Conservation (phyloP, 1,140 invertebrate species). For the Alviniconcha marisindica region DNA sequence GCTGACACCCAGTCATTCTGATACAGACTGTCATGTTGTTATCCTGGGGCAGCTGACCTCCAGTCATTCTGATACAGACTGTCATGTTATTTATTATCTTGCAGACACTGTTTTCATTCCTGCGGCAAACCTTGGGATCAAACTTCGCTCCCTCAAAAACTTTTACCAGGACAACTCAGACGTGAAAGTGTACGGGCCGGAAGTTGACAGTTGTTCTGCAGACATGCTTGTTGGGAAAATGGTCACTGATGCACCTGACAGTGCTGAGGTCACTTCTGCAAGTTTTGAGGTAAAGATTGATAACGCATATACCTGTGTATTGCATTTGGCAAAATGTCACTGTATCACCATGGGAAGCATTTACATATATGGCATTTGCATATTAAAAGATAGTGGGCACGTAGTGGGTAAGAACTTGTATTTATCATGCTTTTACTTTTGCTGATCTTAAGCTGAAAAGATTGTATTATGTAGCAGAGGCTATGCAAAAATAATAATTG, state of each 20-base stretch:
- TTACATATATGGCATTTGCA: no score
- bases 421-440: no score
- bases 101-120: slow-evolving; percentile 57
- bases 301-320: neutral
- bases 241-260: neutral
- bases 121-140: slow-evolving; percentile 15
- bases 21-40: no score
- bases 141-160: slow-evolving; percentile 46
- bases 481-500: no score
- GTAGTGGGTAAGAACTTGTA: no score
- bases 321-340: neutral
- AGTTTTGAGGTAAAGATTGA: slow-evolving; percentile 24
- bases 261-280: slow-evolving; percentile 23
- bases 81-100: neutral
- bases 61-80: no score
- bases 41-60: no score
- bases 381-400: no score
- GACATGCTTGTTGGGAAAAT: neutral
- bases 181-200: slow-evolving; percentile 38
- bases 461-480: no score
- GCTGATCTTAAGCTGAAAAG: no score
- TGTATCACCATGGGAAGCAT: no score
- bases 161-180: slow-evolving; percentile 31
- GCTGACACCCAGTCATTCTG: no score
- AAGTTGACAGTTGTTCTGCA: slow-evolving; percentile 32